Conservation (phyloP, 2,888 invertebrate genomes). For the Lamproptera curius region DNA sequence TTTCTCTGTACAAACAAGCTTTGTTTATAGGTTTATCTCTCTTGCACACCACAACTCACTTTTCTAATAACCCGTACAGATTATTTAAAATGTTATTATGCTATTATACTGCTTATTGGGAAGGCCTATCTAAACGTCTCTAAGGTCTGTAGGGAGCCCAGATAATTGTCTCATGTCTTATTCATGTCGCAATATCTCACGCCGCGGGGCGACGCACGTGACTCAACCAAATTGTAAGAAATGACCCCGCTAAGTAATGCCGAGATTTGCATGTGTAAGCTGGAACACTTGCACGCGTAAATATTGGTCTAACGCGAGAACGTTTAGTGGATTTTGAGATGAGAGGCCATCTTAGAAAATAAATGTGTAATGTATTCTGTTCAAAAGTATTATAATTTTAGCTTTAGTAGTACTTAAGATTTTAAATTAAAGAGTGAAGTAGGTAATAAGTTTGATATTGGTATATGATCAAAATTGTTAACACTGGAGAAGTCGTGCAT, state of each 20-base stretch:
- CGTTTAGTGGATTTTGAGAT: too few species aligned
- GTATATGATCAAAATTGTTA: too few species aligned
- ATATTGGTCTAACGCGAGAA: neutral
- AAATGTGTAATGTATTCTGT: neutral
- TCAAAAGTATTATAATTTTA: neutral
- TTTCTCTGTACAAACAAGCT: too few species aligned
- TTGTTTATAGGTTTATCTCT: too few species aligned
- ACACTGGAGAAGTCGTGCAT: too few species aligned
- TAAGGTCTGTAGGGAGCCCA: slow-evolving; percentile 6
- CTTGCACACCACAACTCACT: too few species aligned
- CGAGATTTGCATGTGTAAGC: slow-evolving; percentile 9
- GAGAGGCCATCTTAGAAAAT: neutral
- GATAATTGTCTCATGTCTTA: slow-evolving; percentile 32
- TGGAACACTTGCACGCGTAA: neutral
- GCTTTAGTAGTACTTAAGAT: neutral
- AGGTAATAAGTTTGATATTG: too few species aligned
- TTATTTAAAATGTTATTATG: too few species aligned
- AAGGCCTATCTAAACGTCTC: slow-evolving; percentile 3
- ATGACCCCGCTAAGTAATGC: slow-evolving; percentile 18
- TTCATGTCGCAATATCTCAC: slow-evolving; percentile 27
- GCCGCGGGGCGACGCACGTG: slow-evolving; percentile 19
- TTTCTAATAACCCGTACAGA: too few species aligned
- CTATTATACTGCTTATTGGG: neutral
- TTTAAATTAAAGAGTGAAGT: too few species aligned
- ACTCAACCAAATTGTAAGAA: slow-evolving; percentile 15